Evolutionary conservation across 2,113 vertebrate species (phyloP), one percentile per base, ranked within the genome.

Genomic region (Zosterops japonicus): DNA sequence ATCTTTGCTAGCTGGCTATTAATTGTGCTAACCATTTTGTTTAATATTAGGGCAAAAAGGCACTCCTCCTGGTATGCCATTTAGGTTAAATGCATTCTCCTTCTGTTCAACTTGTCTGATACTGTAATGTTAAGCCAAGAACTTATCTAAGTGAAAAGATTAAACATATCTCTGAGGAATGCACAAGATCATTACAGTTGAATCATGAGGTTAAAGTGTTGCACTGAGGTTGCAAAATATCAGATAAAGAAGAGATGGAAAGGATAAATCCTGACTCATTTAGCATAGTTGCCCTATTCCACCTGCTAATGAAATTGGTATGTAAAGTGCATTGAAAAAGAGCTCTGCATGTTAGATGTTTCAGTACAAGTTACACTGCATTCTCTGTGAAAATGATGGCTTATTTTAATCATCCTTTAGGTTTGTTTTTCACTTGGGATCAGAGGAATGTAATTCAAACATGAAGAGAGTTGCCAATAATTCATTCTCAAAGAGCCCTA

Each of bases 161-260:
- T 97, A 96, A 83, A 75, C 49, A 36, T 94, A 96, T 95, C 94
- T 96, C 92, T 86, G 70, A 94, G 76, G 85, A 96, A 94, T 88
- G 47, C 69, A 89, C 64, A 94, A 89, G 64, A 96, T 87, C 84
- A 91, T 96, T 97, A 96, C 18, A 80, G 67, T 92, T 86, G 71
- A 96, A 95, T 93, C 69, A 95, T 75, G 49, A 97, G 87, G 90
- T 96, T 96, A 90, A 98, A 97, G 93, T 94, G 78, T 59, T 90
- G 64, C 77, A 84, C 50, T 65, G 75, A 93, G 75, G 57, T 94
- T 91, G 76, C 46, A 86, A 82, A 95, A 68, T 89, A 83, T 83
- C 88, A 94, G 53, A 63, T 67, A 95, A 46, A 79, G 59, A 94
- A 71, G 55, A 94, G 47, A 68, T 86, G 90, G 69, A 65, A 67